Evolutionary conservation across 2,888 invertebrate genomes (phyloP).

Genomic region (Agonopterix heracliana): DNA sequence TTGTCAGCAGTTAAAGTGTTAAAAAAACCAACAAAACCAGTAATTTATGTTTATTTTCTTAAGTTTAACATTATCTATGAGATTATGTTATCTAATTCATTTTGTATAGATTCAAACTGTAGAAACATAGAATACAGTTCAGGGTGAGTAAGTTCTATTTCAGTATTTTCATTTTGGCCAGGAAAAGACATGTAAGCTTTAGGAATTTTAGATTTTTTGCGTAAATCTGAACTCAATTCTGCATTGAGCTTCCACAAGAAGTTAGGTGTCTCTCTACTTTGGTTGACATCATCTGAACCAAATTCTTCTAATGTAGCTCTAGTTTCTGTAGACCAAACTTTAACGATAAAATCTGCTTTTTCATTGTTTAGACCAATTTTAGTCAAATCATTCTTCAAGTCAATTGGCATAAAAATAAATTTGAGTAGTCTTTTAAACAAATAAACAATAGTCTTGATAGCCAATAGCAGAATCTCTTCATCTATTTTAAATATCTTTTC

Average conservation of each 20-base stretch:
- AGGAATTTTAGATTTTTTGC: constrained; percentile 56
- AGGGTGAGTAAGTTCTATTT: constrained; percentile 58
- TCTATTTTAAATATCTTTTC: constrained; percentile 53
- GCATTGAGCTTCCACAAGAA: constrained; percentile 61
- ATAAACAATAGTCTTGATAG: constrained; percentile 55
- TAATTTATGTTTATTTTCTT: no score
- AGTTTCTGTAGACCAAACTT: constrained; percentile 61
- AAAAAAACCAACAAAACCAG: no score
- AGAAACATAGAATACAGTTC: constrained; percentile 59
- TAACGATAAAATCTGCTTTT: constrained; percentile 52
- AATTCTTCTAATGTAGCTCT: constrained; percentile 49
- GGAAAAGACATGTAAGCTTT: constrained; percentile 51
- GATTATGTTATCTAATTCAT: constrained; percentile 58
- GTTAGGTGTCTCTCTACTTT: constrained; percentile 31
- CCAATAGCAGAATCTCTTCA: constrained; percentile 41
- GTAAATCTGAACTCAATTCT: constrained; percentile 59
- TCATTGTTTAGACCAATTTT: constrained; percentile 44
- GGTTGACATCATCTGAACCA: constrained; percentile 28
- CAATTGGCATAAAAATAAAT: constrained; percentile 60
- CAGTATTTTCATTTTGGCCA: constrained; percentile 30
- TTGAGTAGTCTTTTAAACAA: constrained; percentile 54
- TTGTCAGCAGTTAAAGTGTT: no score
- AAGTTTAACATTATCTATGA: constrained; percentile 9
- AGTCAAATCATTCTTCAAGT: constrained; percentile 51
- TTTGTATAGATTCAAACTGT: constrained; percentile 63